phyloP scores from a whole-genome alignment of 2,113 vertebrate genomes.

The Dasypus novemcinctus region DNA sequence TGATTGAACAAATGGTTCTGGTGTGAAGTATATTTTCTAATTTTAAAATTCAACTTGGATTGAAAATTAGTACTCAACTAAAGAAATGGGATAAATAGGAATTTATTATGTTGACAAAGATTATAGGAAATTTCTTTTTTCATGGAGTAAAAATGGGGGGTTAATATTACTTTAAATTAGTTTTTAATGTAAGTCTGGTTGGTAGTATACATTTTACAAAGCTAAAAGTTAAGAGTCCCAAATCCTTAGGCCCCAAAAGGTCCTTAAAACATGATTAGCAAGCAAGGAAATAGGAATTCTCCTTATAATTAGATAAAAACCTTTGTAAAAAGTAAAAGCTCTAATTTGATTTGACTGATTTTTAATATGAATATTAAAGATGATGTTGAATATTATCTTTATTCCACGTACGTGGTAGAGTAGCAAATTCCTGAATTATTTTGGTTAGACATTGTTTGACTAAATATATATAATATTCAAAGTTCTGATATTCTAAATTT shows the following conservation, averaged over 20 bases:
- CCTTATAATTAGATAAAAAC: background rate
- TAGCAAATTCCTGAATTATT: constrained; percentile 31
- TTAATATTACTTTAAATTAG: constrained; percentile 43
- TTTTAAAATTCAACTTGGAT: background rate
- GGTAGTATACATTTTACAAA: background rate
- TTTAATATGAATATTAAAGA: constrained; percentile 26
- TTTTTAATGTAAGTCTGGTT: constrained; percentile 13
- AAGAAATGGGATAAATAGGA: background rate
- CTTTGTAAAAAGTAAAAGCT: constrained; percentile 19
- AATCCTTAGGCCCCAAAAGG: background rate
- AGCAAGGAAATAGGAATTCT: constrained; percentile 7
- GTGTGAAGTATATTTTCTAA: background rate
- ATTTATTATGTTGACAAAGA: background rate
- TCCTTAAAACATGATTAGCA: constrained; percentile 8
- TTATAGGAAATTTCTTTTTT: constrained; percentile 17
- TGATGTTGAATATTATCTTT: background rate
- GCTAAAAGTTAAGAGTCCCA: constrained; percentile 31
- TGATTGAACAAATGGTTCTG: background rate
- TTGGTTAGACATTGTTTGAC: constrained; percentile 4
- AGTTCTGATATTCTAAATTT: constrained; percentile 65
- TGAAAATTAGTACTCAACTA: background rate
- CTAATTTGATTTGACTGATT: background rate
- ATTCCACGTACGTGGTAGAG: constrained; percentile 7
- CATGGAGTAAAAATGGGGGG: background rate
- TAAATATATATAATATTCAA: constrained; percentile 32